Base-by-base conservation (phyloP, 2,888 invertebrate genomes). In the Atrina japonica region DNA sequence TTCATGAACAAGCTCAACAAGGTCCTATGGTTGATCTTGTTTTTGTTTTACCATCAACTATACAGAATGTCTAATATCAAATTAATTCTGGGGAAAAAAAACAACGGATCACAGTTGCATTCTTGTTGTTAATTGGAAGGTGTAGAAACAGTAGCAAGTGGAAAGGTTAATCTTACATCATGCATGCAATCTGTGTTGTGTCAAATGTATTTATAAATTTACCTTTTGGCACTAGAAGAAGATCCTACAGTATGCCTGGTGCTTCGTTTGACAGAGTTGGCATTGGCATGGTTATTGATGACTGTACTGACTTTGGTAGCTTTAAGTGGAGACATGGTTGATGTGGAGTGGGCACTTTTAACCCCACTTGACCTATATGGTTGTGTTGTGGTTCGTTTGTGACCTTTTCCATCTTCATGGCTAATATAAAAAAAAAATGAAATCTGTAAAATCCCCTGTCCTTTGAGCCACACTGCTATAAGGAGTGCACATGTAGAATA, bases 361-460 rank as follows among this genome's bases (percentile, higher is more conserved):
- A 85, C 81, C 43, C 82, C 81, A 16, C 80, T 64, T 50, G 75
- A 66, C 41, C 88, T 77, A 66, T 84, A 75, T 18, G 87, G 84
- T 68, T 85, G 86, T 40, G 88, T 84, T 47, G 86, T 86, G 23
- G 83, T 79, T 43, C 88, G 78, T 74, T 87, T 87, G 82, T 88
- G 88, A 60, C 80, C 78, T 76, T 87, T 88, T 30, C 73, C 66
- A 64, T 88, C 88, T 41, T 87, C 87, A 64, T 78, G 75, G 73
- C 88, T 87, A 64, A 43, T 35, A 7, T 35, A 35, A 35, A 35
- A 35, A 35, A 35, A 35, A 35, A 7, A 35, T n/a, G n/a, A n/a
- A n/a, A n/a, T n/a, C n/a, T n/a, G n/a, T n/a, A n/a, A n/a, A n/a
- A n/a, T n/a, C n/a, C n/a, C n/a, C n/a, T n/a, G n/a, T n/a, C n/a